A percentile compares a stretch with the other conserved stretches of the same genome.
phyloP scores from a whole-genome alignment of 37 sponge, comb jelly and placozoan species.

The Spongilla lacustris region DNA sequence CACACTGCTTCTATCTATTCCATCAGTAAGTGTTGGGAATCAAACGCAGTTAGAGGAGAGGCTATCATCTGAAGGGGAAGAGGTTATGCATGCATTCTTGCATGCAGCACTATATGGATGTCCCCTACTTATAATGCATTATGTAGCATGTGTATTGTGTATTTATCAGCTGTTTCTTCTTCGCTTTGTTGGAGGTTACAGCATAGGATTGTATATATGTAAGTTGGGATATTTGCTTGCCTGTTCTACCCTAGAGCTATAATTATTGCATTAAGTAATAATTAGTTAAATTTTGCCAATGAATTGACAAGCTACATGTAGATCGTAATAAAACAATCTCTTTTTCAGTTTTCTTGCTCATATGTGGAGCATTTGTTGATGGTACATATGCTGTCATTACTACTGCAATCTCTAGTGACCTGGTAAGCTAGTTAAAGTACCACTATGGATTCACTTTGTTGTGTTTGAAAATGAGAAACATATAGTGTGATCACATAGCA shows the following conservation, averaged over 20 bases:
- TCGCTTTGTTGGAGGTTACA: background rate
- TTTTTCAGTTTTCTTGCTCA: constrained; percentile 30
- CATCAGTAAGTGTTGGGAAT: constrained; percentile 53
- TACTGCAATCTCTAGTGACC: constrained; percentile 74
- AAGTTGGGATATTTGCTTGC: background rate
- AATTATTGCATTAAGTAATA: too few species aligned
- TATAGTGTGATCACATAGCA: too few species aligned
- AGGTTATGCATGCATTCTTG: too few species aligned
- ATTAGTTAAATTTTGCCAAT: too few species aligned
- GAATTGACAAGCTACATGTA: too few species aligned
- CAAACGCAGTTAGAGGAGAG: background rate
- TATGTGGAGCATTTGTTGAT: constrained; percentile 65
- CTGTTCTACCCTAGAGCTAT: too few species aligned
- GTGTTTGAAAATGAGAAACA: too few species aligned
- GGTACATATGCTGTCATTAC: constrained; percentile 85
- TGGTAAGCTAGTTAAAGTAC: background rate
- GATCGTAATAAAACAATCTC: background rate
- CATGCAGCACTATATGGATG: too few species aligned
- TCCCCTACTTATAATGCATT: too few species aligned
- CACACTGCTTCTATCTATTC: constrained; percentile 68
- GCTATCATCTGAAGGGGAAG: too few species aligned
- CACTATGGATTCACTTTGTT: too few species aligned
- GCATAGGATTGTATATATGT: constrained; percentile 19
- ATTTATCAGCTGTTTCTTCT: constrained; percentile 49
- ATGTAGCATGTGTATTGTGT: too few species aligned